These are phyloP conservation scores for Spisula subtruncata DNA, from an alignment of 2,888 invertebrate species.

Conservation along the genomic window DNA sequence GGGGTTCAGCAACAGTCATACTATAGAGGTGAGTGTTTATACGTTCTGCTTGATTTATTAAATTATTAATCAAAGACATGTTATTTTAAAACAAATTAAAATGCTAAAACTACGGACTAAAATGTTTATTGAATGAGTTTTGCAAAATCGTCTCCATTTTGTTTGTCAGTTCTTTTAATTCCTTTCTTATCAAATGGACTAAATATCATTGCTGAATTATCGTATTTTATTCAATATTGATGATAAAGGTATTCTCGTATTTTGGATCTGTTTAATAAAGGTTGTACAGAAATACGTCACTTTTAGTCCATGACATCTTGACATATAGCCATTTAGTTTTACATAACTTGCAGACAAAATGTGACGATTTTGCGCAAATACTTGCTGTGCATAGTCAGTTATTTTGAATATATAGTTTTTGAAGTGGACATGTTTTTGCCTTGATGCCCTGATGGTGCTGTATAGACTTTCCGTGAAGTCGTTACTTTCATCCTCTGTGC, in stretches of 20 bases:
- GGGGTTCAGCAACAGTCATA: conserved; percentile 64
- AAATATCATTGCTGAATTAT: too few species aligned
- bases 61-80: not conserved
- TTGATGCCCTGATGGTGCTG: not conserved
- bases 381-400: not conserved
- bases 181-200: too few species aligned
- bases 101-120: not conserved
- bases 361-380: not conserved
- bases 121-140: too few species aligned
- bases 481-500: not conserved
- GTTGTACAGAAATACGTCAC: too few species aligned
- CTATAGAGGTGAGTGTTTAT: conserved; percentile 65
- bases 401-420: conserved; percentile 2
- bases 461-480: not conserved
- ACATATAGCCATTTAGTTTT: too few species aligned
- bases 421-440: not conserved
- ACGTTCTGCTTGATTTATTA: not conserved
- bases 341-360: not conserved
- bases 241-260: too few species aligned
- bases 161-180: too few species aligned
- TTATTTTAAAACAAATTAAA: not conserved
- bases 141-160: too few species aligned
- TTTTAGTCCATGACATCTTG: too few species aligned
- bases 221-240: too few species aligned
- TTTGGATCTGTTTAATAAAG: not conserved